Evolutionary conservation across 2,888 invertebrate genomes (phyloP).

Genomic region (Aradus depressus): DNA sequence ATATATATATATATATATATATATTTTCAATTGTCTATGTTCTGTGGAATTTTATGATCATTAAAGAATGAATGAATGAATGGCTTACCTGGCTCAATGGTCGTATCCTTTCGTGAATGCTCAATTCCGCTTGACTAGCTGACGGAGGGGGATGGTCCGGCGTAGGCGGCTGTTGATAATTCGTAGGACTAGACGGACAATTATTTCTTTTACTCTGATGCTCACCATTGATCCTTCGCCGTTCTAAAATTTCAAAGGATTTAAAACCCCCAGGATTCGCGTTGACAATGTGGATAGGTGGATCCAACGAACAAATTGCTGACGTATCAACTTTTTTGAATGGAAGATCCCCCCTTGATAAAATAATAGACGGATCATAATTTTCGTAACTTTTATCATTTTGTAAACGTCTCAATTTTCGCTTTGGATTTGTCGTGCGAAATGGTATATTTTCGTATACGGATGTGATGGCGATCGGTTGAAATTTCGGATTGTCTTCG

Average conservation of each 20-base stretch:
- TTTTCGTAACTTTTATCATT: constrained; percentile 49
- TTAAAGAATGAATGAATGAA: no score
- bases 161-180: constrained; percentile 83
- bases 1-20: no score
- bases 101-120: constrained; percentile 80
- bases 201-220: constrained; percentile 30
- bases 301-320: constrained; percentile 30
- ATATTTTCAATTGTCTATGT: no score
- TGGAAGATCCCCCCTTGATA: constrained; percentile 32
- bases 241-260: constrained; percentile 44
- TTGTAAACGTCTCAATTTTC: constrained; percentile 51
- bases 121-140: constrained; percentile 74
- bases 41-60: no score
- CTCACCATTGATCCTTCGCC: constrained; percentile 33
- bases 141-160: constrained; percentile 91
- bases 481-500: constrained; percentile 38
- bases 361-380: constrained; percentile 40
- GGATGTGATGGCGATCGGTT: constrained; percentile 59
- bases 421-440: constrained; percentile 58
- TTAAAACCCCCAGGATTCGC: constrained; percentile 32
- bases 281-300: constrained; percentile 28
- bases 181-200: constrained; percentile 73
- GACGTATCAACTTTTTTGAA: constrained; percentile 32
- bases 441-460: constrained; percentile 60
- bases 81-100: constrained; percentile 78